Conservation (phyloP, 2,113 vertebrate species). For the Thamnophis sirtalis region DNA sequence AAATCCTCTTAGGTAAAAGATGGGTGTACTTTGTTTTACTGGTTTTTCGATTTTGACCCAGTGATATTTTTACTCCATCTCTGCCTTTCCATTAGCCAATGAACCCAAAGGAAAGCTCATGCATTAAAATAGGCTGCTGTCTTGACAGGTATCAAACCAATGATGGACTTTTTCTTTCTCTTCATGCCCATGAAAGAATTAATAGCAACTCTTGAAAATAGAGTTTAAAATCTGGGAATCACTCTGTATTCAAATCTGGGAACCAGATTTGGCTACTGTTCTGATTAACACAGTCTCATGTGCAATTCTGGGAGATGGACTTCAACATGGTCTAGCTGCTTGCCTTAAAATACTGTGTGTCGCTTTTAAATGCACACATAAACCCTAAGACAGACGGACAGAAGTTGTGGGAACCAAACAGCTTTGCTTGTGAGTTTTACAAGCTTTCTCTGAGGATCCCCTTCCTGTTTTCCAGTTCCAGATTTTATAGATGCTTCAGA, state of each 20-base stretch:
- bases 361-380: not conserved
- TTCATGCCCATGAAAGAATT: not conserved
- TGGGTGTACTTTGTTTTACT: not conserved
- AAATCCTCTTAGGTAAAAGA: not conserved
- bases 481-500: not conserved
- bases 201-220: not conserved
- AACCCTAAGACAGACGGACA: too few relatives aligned
- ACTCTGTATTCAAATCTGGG: constrained; percentile 5
- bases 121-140: not conserved
- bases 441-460: not conserved
- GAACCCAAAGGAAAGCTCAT: not conserved
- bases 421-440: not conserved
- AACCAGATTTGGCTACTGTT: not conserved
- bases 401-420: not conserved
- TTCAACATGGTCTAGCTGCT: not conserved
- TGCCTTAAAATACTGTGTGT: not conserved
- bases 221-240: not conserved
- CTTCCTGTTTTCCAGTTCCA: not conserved
- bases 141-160: not conserved
- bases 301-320: not conserved
- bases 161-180: not conserved
- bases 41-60: not conserved
- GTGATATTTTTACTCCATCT: not conserved
- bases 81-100: not conserved
- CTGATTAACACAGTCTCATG: not conserved